phyloP scores from a whole-genome alignment of 2,113 vertebrate genomes.

The Malaclemys terrapin region DNA sequence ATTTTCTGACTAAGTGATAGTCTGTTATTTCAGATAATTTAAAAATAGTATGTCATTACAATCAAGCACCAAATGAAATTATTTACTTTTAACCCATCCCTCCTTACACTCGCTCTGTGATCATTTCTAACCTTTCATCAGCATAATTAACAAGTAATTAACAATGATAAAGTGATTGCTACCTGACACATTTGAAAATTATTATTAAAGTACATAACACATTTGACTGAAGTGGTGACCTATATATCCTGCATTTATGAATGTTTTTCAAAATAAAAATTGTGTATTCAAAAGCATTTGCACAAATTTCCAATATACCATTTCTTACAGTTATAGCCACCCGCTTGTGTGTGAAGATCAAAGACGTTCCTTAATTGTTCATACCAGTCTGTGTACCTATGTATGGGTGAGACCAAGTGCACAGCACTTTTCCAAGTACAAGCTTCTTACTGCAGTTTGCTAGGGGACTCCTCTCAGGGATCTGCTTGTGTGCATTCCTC shows the following conservation, averaged over 20 bases:
- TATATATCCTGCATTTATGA: constrained; percentile 32
- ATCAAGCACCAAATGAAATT: constrained; percentile 64
- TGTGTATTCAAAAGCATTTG: constrained; percentile 8
- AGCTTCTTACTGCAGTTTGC: neutral
- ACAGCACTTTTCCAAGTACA: neutral
- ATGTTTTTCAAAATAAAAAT: constrained; percentile 38
- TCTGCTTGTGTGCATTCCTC: neutral
- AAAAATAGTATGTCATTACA: constrained; percentile 74
- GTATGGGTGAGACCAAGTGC: neutral
- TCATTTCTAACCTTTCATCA: constrained; percentile 79
- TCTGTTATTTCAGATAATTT: constrained; percentile 72
- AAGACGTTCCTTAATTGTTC: neutral
- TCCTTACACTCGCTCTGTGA: constrained; percentile 50
- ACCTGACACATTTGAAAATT: constrained; percentile 70
- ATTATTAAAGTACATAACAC: constrained; percentile 47
- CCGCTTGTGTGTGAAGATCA: neutral
- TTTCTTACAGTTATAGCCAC: neutral
- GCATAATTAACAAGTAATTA: constrained; percentile 79
- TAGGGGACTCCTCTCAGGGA: neutral
- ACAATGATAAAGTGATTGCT: constrained; percentile 71
- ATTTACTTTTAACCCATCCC: constrained; percentile 73
- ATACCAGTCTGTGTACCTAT: neutral
- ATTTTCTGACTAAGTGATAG: constrained; percentile 69
- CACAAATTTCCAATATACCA: neutral
- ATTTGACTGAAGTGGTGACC: constrained; percentile 55